A percentile compares a stretch with the other conserved stretches of the same genome.
Evolutionary conservation across 1,140 invertebrate species (phyloP).

Genomic region (Drosophila sechellia): DNA sequence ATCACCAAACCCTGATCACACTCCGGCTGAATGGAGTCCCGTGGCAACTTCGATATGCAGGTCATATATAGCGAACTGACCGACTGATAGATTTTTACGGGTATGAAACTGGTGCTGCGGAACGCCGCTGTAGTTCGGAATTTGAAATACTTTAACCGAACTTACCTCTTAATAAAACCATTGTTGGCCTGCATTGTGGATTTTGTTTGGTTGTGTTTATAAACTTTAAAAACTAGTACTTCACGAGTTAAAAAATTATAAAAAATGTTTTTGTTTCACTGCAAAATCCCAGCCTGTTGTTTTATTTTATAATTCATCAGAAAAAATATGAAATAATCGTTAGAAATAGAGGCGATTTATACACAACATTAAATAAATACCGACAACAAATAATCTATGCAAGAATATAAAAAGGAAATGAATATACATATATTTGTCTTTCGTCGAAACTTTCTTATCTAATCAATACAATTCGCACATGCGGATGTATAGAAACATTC

Average conservation of each 20-base stretch:
- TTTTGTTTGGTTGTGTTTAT: neutral
- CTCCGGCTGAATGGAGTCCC: neutral
- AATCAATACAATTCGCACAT: too few species aligned
- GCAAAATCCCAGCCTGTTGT: neutral
- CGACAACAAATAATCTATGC: too few species aligned
- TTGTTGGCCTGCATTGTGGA: neutral
- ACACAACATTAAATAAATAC: too few species aligned
- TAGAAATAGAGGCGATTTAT: too few species aligned
- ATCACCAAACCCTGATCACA: slow-evolving; percentile 1
- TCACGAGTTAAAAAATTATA: neutral
- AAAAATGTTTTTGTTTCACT: neutral
- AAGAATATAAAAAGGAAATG: too few species aligned
- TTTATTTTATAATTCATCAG: neutral
- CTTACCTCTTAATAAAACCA: neutral
- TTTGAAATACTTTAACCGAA: too few species aligned
- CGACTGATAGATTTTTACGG: slow-evolving; percentile 13
- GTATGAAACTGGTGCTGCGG: neutral
- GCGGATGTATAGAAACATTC: too few species aligned
- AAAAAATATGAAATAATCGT: too few species aligned
- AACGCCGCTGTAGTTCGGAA: neutral
- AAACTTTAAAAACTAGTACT: neutral
- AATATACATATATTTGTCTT: too few species aligned
- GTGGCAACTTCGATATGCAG: slow-evolving; percentile 15
- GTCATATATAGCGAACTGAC: slow-evolving; percentile 6
- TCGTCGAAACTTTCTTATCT: too few species aligned